phyloP scores from a whole-genome alignment of 2,797 vertebrate species.

The Carduelis carduelis region DNA sequence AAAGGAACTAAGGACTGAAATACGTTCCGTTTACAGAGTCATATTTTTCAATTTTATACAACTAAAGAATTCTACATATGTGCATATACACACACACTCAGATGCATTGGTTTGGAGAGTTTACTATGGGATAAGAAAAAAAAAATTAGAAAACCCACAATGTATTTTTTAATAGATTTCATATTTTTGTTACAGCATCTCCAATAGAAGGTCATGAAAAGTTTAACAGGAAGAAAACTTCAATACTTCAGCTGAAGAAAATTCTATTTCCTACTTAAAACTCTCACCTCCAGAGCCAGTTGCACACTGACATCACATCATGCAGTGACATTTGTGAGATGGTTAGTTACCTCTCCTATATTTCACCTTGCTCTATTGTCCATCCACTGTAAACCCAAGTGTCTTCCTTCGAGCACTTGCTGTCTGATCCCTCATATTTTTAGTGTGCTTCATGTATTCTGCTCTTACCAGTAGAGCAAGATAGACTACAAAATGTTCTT shows the following conservation, averaged over 20 bases:
- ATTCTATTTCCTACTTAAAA: background rate
- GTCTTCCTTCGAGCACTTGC: background rate
- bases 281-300: background rate
- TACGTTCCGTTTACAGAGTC: background rate
- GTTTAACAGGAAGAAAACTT: background rate
- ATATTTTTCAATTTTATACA: background rate
- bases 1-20: background rate
- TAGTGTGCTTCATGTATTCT: background rate
- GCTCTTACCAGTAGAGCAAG: background rate
- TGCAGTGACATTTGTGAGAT: background rate
- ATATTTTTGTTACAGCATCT: background rate
- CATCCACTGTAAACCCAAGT: background rate
- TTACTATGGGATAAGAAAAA: background rate
- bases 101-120: background rate
- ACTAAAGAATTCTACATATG: background rate
- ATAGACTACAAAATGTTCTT: background rate
- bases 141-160: accelerated
- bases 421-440: background rate
- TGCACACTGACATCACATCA: background rate
- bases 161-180: background rate
- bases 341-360: background rate
- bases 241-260: background rate
- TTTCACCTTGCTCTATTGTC: background rate
- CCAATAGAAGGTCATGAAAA: background rate
- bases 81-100: background rate